Evolutionary conservation across 2,113 vertebrate species (phyloP), one percentile per base, ranked within the genome.

Genomic region (Pimephales promelas): DNA sequence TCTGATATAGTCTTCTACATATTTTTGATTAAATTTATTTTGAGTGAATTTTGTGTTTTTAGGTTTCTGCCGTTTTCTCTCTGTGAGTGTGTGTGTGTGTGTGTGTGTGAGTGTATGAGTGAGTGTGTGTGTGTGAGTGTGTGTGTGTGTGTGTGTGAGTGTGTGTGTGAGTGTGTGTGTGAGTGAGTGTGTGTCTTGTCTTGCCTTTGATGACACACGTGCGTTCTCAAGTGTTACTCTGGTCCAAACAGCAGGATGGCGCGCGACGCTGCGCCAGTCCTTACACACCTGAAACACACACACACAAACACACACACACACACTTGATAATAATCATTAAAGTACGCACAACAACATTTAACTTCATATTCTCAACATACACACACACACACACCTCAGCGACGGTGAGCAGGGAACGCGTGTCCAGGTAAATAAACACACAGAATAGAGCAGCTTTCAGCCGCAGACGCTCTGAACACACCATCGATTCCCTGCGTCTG

Each of bases 341-440:
- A 40, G 59, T 56, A 24, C 57, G 24, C 36, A 70, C 13, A 3
- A 10, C 49, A 54, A 57, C 49, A 57, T 22, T 43, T 62, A 54
- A 82, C 54, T 8, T 40, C n/a, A 22, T 1, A 54, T 36, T 59
- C 57, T 10, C 31, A 24, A 31, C 61, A 43, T 18, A 79, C 52
- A 72, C 31, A 72, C 31, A n/a, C n/a, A n/a, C n/a, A 92, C 96
- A 96, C 84, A 97, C 96, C 93, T 97, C 95, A 0, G 96, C 97
- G 0, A 95, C 96, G 0, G 90, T 90, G 86, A 98, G 94, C 82
- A 97, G 87, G 0, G 97, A 96, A 86, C 89, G 93, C 6, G 95
- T 95, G 87, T 98, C 96, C 92, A 98, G 92, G 91, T 97, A 98
- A 40, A 95, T 96, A 90, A 97, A 97, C 87, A 98, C 94, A 84